Percentiles rank a stretch among this genome's conserved stretches.
These are phyloP conservation scores for Lycodopsis pacificus DNA, from an alignment of 2,797 vertebrate genomes.

Conservation along the genomic window DNA sequence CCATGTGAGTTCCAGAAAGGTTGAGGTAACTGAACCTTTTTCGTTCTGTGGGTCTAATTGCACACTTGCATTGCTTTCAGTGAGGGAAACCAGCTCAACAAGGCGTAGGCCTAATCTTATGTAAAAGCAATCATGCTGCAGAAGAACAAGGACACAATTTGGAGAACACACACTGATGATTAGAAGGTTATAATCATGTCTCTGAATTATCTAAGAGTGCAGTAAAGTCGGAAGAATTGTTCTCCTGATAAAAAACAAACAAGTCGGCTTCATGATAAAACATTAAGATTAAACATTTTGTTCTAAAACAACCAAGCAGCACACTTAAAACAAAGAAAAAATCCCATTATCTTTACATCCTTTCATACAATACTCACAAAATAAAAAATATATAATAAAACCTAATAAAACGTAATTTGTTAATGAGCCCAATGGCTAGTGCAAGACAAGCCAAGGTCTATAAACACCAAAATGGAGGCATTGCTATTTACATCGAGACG, in stretches of 20 bases:
- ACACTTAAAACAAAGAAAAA: slow-evolving; percentile 14
- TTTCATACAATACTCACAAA: slow-evolving; percentile 31
- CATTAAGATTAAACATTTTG: not conserved
- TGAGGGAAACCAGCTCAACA: not conserved
- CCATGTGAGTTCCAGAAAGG: not conserved
- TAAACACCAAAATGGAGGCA: slow-evolving; percentile 31
- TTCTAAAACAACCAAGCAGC: slow-evolving; percentile 26
- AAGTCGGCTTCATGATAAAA: slow-evolving; percentile 27
- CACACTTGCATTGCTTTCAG: not conserved
- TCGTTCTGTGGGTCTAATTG: not conserved
- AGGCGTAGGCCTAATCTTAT: not conserved
- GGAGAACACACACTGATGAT: slow-evolving; percentile 12
- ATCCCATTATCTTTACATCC: not conserved
- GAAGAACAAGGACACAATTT: slow-evolving; percentile 12
- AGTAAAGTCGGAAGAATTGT: not conserved
- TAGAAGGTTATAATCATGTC: slow-evolving; percentile 20
- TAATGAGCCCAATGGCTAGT: slow-evolving; percentile 22
- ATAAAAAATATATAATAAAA: slow-evolving; percentile 37
- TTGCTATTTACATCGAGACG: slow-evolving; percentile 32
- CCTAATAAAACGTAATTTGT: slow-evolving; percentile 33
- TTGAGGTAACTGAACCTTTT: not conserved
- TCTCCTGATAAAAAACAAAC: slow-evolving; percentile 11
- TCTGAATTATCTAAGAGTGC: slow-evolving; percentile 23
- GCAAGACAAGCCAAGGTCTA: slow-evolving; percentile 17
- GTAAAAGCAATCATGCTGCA: not conserved